Percentiles rank a stretch among this genome's conserved stretches.
Evolutionary conservation across 2,888 invertebrate species (phyloP).

Genomic region (Ochropleura plecta): DNA sequence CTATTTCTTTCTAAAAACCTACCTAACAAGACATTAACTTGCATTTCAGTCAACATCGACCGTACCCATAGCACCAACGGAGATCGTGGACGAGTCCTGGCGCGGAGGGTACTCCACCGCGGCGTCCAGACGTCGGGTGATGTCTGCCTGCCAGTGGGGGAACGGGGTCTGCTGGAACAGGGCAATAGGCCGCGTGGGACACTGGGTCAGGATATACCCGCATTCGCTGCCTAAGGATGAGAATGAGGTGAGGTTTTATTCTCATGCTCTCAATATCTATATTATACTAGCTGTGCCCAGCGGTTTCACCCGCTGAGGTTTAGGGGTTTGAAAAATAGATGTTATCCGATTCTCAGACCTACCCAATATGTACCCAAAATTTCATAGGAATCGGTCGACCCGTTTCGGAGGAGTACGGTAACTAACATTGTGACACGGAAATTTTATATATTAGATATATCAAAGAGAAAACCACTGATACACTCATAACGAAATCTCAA

Average conservation of each 20-base stretch:
- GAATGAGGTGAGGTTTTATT: slow-evolving; percentile 72
- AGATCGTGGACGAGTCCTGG: slow-evolving; percentile 84
- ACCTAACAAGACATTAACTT: background rate
- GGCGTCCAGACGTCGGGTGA: slow-evolving; percentile 83
- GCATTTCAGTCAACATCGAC: slow-evolving; percentile 75
- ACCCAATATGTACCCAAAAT: too few relatives aligned
- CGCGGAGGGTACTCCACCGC: slow-evolving; percentile 86
- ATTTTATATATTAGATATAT: too few relatives aligned
- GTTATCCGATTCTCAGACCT: too few relatives aligned
- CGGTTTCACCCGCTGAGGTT: too few relatives aligned
- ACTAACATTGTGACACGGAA: too few relatives aligned
- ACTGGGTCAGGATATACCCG: slow-evolving; percentile 95
- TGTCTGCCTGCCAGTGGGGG: slow-evolving; percentile 91
- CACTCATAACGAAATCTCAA: too few relatives aligned
- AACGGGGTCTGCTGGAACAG: slow-evolving; percentile 93
- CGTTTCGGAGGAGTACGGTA: too few relatives aligned
- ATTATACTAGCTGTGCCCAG: too few relatives aligned
- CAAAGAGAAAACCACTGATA: too few relatives aligned
- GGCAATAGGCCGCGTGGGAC: slow-evolving; percentile 92
- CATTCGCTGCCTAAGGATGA: slow-evolving; percentile 80
- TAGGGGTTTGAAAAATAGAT: too few relatives aligned
- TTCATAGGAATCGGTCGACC: too few relatives aligned
- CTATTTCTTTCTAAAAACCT: too few relatives aligned
- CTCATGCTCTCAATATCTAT: background rate
- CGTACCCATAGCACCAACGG: slow-evolving; percentile 73